These are phyloP conservation scores for Drosophila percnosoma DNA, from an alignment of 2,888 invertebrate species.

Conservation along the genomic window DNA sequence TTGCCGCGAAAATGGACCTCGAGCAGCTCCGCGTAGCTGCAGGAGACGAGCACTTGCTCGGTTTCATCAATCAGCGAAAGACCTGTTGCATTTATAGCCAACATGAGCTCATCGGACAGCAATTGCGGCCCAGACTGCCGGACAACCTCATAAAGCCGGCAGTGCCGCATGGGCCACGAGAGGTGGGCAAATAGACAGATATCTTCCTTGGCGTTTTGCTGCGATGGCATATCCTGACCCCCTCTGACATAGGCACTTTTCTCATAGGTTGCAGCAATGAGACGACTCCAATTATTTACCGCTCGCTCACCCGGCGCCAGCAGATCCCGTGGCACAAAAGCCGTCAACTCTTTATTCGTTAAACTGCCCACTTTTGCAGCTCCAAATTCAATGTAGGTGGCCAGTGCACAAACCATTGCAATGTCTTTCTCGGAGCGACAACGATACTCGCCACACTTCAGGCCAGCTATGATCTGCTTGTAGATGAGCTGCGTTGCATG, in stretches of 20 bases:
- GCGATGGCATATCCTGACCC: constrained; percentile 87
- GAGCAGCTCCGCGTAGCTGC: constrained; percentile 94
- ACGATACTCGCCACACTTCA: constrained; percentile 96
- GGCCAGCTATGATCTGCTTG: constrained; percentile 93
- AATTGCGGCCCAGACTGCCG: constrained; percentile 89
- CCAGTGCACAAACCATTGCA: constrained; percentile 94
- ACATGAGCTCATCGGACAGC: constrained; percentile 91
- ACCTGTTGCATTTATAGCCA: constrained; percentile 97
- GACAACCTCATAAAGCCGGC: constrained; percentile 96
- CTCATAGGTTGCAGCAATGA: constrained; percentile 90
- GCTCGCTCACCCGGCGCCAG: constrained; percentile 87
- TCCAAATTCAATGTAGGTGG: constrained; percentile 94
- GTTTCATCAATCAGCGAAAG: constrained; percentile 96
- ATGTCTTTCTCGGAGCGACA: constrained; percentile 93
- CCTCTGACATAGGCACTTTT: constrained; percentile 88
- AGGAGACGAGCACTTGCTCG: constrained; percentile 94
- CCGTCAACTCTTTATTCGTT: constrained; percentile 56
- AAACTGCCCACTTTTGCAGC: constrained; percentile 76
- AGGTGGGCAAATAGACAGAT: constrained; percentile 95
- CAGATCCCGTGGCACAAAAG: constrained; percentile 80
- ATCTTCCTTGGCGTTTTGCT: constrained; percentile 92
- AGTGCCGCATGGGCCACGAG: constrained; percentile 97
- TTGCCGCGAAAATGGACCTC: constrained; percentile 87
- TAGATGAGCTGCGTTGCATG: constrained; percentile 95
- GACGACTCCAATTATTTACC: constrained; percentile 89